Conservation (phyloP, 2,888 invertebrate species). For the Epirrita christyi region DNA sequence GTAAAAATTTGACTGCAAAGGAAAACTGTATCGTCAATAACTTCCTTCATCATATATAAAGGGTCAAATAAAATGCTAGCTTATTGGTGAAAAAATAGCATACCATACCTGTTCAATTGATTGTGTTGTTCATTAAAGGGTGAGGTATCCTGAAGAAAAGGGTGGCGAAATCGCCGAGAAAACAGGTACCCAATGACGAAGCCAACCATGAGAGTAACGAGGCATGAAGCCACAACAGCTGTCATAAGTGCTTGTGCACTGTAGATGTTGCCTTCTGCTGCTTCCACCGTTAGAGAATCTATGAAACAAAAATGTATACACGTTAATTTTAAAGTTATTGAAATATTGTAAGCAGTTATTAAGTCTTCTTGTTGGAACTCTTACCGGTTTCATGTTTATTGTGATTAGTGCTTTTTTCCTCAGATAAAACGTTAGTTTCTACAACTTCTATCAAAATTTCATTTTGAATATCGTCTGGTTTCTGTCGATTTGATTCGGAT, state of each 20-base stretch:
- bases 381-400: slow-evolving; percentile 80
- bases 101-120: slow-evolving; percentile 87
- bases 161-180: slow-evolving; percentile 90
- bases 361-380: background rate
- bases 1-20: slow-evolving; percentile 63
- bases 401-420: slow-evolving; percentile 79
- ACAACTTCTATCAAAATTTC: slow-evolving; percentile 88
- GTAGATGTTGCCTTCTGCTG: slow-evolving; percentile 88
- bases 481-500: slow-evolving; percentile 81
- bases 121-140: slow-evolving; percentile 91
- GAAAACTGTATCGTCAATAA: slow-evolving; percentile 49
- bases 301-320: slow-evolving; percentile 1
- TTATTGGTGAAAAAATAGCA: slow-evolving; percentile 6
- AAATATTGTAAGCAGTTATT: background rate
- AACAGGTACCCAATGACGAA: slow-evolving; percentile 94
- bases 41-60: slow-evolving; percentile 4
- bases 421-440: slow-evolving; percentile 86
- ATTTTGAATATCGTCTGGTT: slow-evolving; percentile 85
- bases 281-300: slow-evolving; percentile 81
- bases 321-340: background rate
- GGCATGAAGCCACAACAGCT: slow-evolving; percentile 91
- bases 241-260: slow-evolving; percentile 92
- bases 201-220: slow-evolving; percentile 92
- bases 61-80: slow-evolving; percentile 1
- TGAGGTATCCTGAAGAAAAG: slow-evolving; percentile 89